Percentiles rank a stretch among this genome's conserved stretches.
Evolutionary conservation across 2,797 vertebrate genomes (phyloP).

Genomic region (Calcarius lapponicus): DNA sequence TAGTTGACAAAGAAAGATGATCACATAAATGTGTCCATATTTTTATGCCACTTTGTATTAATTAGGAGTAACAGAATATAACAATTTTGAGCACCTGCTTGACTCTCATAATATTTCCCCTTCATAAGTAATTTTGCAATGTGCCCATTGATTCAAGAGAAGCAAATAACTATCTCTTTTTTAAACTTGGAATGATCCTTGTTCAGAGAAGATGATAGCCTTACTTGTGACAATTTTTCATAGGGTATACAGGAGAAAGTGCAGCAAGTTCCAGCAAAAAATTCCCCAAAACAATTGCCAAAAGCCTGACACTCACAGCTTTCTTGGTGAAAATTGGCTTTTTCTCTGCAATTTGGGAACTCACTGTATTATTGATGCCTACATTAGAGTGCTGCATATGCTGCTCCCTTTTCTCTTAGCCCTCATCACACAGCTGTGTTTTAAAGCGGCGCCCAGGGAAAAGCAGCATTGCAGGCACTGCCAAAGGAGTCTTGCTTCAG

Average conservation of each 20-base stretch:
- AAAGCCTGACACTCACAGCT: neutral
- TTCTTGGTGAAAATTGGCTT: neutral
- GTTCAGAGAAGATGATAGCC: neutral
- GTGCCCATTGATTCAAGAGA: neutral
- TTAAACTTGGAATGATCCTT: neutral
- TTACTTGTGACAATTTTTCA: neutral
- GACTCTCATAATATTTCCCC: neutral
- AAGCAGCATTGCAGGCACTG: neutral
- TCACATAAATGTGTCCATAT: neutral
- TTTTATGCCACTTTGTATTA: neutral
- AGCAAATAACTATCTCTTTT: neutral
- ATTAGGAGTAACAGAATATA: neutral
- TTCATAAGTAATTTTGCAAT: neutral
- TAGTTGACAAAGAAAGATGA: neutral
- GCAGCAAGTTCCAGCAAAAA: neutral
- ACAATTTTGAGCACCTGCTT: neutral
- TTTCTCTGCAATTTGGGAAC: neutral
- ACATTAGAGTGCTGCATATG: neutral
- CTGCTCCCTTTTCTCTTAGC: neutral
- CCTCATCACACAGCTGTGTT: neutral
- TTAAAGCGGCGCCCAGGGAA: neutral
- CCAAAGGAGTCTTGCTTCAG: neutral
- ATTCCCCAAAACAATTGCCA: neutral
- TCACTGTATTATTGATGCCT: neutral
- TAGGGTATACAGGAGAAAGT: neutral